Conservation (phyloP, 2,888 invertebrate genomes). For the Candidula unifasciata region DNA sequence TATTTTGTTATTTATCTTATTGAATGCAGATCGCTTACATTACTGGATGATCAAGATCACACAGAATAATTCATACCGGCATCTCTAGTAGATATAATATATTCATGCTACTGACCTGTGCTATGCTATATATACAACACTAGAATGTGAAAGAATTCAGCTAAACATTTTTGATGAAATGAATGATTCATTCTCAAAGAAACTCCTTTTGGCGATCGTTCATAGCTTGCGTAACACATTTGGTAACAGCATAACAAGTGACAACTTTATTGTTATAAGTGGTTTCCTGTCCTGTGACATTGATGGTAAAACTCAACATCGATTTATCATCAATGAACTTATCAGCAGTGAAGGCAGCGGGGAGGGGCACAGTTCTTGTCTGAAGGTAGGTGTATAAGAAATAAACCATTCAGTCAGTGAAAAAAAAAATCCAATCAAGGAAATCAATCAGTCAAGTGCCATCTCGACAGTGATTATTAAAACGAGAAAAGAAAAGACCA, state of each 20-base stretch:
- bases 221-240: constrained; percentile 19
- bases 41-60: background rate
- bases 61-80: background rate
- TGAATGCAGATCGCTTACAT: background rate
- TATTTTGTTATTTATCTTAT: too few relatives aligned
- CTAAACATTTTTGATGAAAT: background rate
- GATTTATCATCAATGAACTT: constrained; percentile 41
- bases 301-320: constrained; percentile 38
- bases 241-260: constrained; percentile 16
- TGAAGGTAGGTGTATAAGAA: constrained; percentile 20
- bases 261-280: constrained; percentile 23
- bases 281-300: constrained; percentile 42
- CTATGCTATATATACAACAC: background rate
- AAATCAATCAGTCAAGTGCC: too few relatives aligned
- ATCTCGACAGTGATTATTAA: too few relatives aligned
- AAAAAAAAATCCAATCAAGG: too few relatives aligned
- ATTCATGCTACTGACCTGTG: background rate
- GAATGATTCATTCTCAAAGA: constrained; percentile 23
- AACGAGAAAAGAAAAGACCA: too few relatives aligned
- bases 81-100: background rate
- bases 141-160: background rate
- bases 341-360: constrained; percentile 27
- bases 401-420: too few relatives aligned
- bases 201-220: constrained; percentile 23
- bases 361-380: constrained; percentile 40